Evolutionary conservation across 2,888 invertebrate species (phyloP).

Genomic region (Dryomyza anilis): DNA sequence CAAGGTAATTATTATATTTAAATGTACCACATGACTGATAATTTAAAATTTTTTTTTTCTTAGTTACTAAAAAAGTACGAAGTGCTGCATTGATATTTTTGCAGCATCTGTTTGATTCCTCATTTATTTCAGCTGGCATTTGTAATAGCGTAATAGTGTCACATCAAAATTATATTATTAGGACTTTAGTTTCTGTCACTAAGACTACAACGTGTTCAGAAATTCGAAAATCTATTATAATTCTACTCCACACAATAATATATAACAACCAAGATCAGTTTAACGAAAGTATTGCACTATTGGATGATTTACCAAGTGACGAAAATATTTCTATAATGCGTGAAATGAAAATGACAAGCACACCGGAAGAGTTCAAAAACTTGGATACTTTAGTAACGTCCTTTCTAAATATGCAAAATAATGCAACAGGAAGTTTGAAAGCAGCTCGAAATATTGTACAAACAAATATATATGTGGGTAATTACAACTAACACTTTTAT

Average conservation of each 20-base stretch:
- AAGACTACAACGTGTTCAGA: conserved; percentile 29
- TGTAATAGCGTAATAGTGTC: conserved; percentile 29
- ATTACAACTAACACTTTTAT: too few relatives aligned
- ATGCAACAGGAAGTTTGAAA: conserved; percentile 38
- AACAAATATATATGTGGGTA: too few relatives aligned
- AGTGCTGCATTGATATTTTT: conserved; percentile 39
- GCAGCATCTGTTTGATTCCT: conserved; percentile 35
- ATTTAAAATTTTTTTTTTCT: neutral
- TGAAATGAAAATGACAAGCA: conserved; percentile 27
- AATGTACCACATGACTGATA: neutral
- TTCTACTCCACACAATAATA: conserved; percentile 39
- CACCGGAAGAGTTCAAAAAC: conserved; percentile 24
- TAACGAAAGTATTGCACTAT: conserved; percentile 34
- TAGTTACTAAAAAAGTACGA: conserved; percentile 32
- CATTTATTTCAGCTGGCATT: conserved; percentile 23
- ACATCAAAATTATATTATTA: conserved; percentile 44
- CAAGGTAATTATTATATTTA: conserved; percentile 6
- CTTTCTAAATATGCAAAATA: conserved; percentile 40
- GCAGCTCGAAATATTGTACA: conserved; percentile 43
- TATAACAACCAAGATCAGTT: conserved; percentile 35
- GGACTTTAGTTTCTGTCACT: conserved; percentile 39
- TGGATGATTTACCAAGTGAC: conserved; percentile 43
- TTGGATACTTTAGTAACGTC: conserved; percentile 27
- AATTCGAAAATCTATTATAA: conserved; percentile 32
- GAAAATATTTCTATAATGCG: conserved; percentile 37